phyloP scores from a whole-genome alignment of 2,797 vertebrate genomes.

The Sebastes aleutianus region DNA sequence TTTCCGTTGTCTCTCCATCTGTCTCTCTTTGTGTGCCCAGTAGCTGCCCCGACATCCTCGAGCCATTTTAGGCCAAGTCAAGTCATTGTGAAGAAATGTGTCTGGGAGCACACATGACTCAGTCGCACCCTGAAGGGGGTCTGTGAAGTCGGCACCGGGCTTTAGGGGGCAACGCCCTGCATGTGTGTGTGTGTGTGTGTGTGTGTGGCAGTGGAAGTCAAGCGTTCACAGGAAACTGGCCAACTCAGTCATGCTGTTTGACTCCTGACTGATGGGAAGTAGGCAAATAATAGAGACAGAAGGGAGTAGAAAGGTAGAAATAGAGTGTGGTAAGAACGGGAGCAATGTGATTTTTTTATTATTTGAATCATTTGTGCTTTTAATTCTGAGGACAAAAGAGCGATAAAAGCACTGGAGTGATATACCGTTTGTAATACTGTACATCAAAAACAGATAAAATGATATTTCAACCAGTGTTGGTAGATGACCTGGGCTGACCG shows the following conservation, averaged over 20 bases:
- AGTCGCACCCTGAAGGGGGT: conserved; percentile 52
- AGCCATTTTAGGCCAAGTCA: conserved; percentile 49
- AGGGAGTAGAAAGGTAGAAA: not conserved
- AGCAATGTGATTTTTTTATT: not conserved
- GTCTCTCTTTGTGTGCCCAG: conserved; percentile 23
- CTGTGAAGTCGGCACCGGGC: conserved; percentile 38
- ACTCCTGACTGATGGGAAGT: conserved; percentile 43
- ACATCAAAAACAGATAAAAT: not conserved
- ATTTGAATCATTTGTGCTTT: not conserved
- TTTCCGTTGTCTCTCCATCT: not conserved
- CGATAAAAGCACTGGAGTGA: not conserved
- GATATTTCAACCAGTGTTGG: not conserved
- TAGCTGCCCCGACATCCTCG: conserved; percentile 21
- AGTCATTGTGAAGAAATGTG: conserved; percentile 60
- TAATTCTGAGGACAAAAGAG: not conserved
- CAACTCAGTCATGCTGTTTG: conserved; percentile 35
- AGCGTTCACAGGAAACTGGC: conserved; percentile 65
- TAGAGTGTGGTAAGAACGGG: not conserved
- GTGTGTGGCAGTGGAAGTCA: conserved; percentile 38
- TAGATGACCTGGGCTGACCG: not conserved
- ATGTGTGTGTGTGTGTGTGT: conserved; percentile 4
- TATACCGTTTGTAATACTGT: no score
- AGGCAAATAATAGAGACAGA: conserved; percentile 1
- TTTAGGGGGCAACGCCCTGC: conserved; percentile 58
- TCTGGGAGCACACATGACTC: conserved; percentile 50